phyloP scores from a whole-genome alignment of 2,797 vertebrate genomes.

The Xyrichtys novacula region DNA sequence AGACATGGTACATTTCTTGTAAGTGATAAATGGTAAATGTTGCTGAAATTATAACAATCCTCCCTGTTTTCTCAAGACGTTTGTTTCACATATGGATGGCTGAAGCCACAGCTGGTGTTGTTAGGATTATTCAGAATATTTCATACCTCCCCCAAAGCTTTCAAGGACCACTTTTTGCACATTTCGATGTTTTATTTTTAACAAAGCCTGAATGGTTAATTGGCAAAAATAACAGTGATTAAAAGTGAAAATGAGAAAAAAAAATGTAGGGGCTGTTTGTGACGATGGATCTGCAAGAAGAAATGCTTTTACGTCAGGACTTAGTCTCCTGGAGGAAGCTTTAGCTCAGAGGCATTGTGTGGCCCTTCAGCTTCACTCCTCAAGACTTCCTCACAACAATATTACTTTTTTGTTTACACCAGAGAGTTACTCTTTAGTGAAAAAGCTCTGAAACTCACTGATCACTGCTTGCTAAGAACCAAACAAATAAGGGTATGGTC shows the following conservation, averaged over 20 bases:
- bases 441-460: no score
- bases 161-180: not conserved
- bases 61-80: not conserved
- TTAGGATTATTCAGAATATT: not conserved
- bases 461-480: no score
- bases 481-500: no score
- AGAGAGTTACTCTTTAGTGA: no score
- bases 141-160: not conserved
- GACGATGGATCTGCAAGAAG: not conserved
- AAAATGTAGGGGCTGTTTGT: not conserved
- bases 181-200: not conserved
- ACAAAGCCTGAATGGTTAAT: not conserved
- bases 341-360: no score
- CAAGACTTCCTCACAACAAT: no score
- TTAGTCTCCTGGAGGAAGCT: not conserved
- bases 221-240: not conserved
- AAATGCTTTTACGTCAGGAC: not conserved
- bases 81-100: not conserved
- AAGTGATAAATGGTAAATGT: constrained; percentile 7
- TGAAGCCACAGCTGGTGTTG: not conserved
- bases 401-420: no score
- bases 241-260: not conserved
- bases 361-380: no score
- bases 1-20: no score
- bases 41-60: not conserved